Conservation (phyloP, 2,888 invertebrate genomes). For the Craniophora ligustri region DNA sequence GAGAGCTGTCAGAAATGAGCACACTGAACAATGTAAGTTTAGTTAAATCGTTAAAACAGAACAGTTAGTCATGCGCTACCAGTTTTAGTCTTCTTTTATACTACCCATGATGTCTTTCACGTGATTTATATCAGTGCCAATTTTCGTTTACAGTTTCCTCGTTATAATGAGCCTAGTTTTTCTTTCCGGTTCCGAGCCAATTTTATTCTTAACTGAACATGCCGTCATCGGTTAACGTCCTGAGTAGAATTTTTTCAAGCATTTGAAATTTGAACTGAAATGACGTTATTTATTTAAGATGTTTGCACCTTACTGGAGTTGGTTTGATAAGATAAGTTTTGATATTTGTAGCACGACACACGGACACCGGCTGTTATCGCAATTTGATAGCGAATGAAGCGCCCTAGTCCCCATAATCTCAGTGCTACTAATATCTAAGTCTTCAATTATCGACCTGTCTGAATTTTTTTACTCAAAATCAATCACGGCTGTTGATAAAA, state of each 20-base stretch:
- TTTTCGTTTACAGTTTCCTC: slow-evolving; percentile 50
- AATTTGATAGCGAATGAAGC: slow-evolving; percentile 69
- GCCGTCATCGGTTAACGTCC: slow-evolving; percentile 58
- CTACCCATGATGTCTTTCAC: slow-evolving; percentile 45
- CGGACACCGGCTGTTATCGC: slow-evolving; percentile 67
- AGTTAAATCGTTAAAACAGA: slow-evolving; percentile 14
- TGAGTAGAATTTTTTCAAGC: slow-evolving; percentile 41
- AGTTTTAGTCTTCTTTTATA: slow-evolving; percentile 34
- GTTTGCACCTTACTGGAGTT: slow-evolving; percentile 74
- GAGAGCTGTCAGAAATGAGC: slow-evolving; percentile 43
- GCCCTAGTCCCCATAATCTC: slow-evolving; percentile 68
- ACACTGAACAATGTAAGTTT: slow-evolving; percentile 16
- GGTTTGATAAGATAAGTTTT: slow-evolving; percentile 80
- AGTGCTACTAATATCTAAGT: slow-evolving; percentile 67
- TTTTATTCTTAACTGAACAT: slow-evolving; percentile 50
- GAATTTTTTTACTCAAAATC: slow-evolving; percentile 63
- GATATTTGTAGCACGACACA: slow-evolving; percentile 72
- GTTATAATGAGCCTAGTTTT: slow-evolving; percentile 46
- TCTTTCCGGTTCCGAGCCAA: slow-evolving; percentile 57
- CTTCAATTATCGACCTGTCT: slow-evolving; percentile 64
- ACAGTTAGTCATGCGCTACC: slow-evolving; percentile 22
- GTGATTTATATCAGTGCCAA: slow-evolving; percentile 59
- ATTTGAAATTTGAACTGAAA: slow-evolving; percentile 51
- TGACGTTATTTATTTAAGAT: slow-evolving; percentile 69
- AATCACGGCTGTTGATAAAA: slow-evolving; percentile 74